Base-by-base conservation (phyloP, 2,113 vertebrate genomes). In the Bothrops jararaca region DNA sequence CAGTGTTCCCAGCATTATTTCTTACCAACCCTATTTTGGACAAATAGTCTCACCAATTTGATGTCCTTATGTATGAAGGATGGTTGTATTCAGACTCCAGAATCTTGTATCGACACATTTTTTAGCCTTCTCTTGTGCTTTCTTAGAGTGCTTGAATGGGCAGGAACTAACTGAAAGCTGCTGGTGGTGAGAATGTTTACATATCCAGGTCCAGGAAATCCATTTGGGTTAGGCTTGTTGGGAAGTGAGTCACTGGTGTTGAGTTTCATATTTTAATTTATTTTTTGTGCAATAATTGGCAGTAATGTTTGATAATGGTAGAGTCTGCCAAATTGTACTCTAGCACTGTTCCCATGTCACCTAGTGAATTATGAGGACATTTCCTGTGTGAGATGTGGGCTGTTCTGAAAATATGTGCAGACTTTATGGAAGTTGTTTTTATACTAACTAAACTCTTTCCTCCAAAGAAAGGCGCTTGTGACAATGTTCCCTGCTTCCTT, bases 11-110 rank as follows among this genome's bases (percentile, higher is more conserved):
- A 90, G 92, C 85, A 92, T 94, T 58, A 58, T 58, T 24, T 3
- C 74, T 93, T 53, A 88, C 88, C 56, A 50, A 92, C 85, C 20
- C 34, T 45, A 90, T 93, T 92, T 42, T 90, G 45, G 92, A 96
- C 93, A 80, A 96, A 88, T 92, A 94, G 93, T 90, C 88, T 86
- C 60, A 9, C 42, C 89, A 53, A 94, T 45, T 58, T 92, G 94
- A 74, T 89, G 91, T 90, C 92, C 91, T 85, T n/a, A 58, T 93
- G 92, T 95, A 95, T 94, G 89, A 94, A 95, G 85, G 89, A 58
- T 87, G 26, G 34, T 34, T 11, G 74, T 90, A 48, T 92, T 95
- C 15, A 0, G 89, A 93, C 86, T 89, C 89, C 89, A 94, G 92
- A 58, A 23, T 93, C 57, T 92, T 34, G 26, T n/a, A n/a, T 53